These are phyloP conservation scores for Okapia johnstoni DNA, from an alignment of 2,113 vertebrate species.

Conservation along the genomic window DNA sequence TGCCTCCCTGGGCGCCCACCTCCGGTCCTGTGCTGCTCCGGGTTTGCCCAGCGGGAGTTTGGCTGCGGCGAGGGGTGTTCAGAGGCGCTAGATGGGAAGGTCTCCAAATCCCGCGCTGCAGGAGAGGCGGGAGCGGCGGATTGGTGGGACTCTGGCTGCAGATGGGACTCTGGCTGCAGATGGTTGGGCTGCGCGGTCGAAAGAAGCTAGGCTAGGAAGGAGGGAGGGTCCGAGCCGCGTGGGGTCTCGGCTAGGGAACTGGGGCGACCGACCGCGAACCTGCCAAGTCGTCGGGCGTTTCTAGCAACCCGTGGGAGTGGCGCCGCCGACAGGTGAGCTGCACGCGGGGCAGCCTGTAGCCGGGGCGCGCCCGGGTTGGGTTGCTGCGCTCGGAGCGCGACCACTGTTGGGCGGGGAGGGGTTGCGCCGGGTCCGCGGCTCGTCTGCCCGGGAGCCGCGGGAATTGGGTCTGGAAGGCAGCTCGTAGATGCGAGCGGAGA, in stretches of 20 bases:
- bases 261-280: background rate
- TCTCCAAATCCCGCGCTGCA: constrained; percentile 18
- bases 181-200: background rate
- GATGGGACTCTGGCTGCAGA: background rate
- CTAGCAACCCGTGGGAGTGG: background rate
- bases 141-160: background rate
- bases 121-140: background rate
- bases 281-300: background rate
- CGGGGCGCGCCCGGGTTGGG: background rate
- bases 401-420: background rate
- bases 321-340: constrained; percentile 38
- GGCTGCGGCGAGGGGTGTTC: background rate
- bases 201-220: background rate
- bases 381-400: background rate
- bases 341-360: background rate
- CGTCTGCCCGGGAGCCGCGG: background rate
- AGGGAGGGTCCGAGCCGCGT: background rate
- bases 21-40: background rate
- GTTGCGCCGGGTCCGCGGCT: background rate
- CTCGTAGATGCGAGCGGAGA: background rate
- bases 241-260: background rate
- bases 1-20: background rate
- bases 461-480: background rate
- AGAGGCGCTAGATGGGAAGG: background rate
- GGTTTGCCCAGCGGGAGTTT: constrained; percentile 25